A percentile compares a stretch with the other conserved stretches of the same genome.
phyloP scores from a whole-genome alignment of 2,113 vertebrate species.

The Nerophis lumbriciformis region DNA sequence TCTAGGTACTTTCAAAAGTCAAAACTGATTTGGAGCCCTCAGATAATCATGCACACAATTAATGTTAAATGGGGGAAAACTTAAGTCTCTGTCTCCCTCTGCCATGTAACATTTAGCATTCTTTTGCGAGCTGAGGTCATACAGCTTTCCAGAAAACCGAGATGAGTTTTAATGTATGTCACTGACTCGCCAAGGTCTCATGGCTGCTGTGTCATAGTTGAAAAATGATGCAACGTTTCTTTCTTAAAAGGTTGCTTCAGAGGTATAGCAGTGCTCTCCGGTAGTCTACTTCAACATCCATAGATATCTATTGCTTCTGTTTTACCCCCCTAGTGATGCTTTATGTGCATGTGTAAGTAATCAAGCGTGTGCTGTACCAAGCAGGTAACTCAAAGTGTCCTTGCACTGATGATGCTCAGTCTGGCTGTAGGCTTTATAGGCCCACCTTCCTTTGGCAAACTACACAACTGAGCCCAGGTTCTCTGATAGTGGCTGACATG shows the following conservation, averaged over 20 bases:
- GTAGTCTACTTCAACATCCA: background rate
- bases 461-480: slow-evolving; percentile 52
- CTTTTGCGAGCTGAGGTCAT: background rate
- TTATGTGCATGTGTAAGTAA: background rate
- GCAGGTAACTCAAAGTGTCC: slow-evolving; percentile 18
- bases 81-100: background rate
- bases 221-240: background rate
- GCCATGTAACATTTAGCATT: background rate
- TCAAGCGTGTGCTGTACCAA: slow-evolving; percentile 11
- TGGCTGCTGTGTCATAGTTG: background rate
- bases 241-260: background rate
- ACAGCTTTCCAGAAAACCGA: background rate
- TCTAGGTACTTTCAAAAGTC: background rate
- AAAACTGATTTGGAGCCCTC: background rate
- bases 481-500: slow-evolving; percentile 40
- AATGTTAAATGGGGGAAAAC: background rate
- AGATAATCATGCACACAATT: background rate
- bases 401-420: slow-evolving; percentile 17
- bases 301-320: background rate
- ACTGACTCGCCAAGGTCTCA: background rate
- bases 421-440: slow-evolving; percentile 37
- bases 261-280: background rate
- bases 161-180: no score
- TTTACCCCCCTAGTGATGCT: background rate
- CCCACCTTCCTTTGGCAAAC: slow-evolving; percentile 24